A percentile compares a stretch with the other conserved stretches of the same genome.
Conservation (phyloP, 2,888 invertebrate genomes). For the Luperina testacea region DNA sequence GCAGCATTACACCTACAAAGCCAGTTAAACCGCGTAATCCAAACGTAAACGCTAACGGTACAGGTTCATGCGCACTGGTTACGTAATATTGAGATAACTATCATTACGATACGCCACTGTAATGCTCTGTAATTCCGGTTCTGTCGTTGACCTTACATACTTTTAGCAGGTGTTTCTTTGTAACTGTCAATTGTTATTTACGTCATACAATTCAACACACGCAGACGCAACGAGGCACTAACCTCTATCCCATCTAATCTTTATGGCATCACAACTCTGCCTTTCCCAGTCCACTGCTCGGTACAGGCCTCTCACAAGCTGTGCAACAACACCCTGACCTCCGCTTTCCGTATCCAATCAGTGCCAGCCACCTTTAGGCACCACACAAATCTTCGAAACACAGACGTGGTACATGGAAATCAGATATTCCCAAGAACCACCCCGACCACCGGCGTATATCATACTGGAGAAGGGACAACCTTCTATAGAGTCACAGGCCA, state of each 20-base stretch:
- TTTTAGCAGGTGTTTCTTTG: slow-evolving; percentile 14
- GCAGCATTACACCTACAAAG: neutral
- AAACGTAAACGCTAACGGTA: slow-evolving; percentile 31
- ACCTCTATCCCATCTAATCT: neutral
- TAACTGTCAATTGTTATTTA: slow-evolving; percentile 1
- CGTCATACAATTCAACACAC: slow-evolving; percentile 8
- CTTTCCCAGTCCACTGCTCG: neutral
- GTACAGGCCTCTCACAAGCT: neutral
- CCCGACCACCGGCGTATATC: neutral
- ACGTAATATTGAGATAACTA: slow-evolving; percentile 40
- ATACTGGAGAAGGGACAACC: neutral
- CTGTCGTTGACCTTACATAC: slow-evolving; percentile 21
- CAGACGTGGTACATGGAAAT: neutral
- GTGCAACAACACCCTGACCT: neutral
- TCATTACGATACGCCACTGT: slow-evolving; percentile 10
- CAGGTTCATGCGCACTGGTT: slow-evolving; percentile 34
- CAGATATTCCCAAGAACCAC: no score
- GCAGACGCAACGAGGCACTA: neutral
- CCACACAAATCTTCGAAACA: neutral
- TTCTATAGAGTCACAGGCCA: neutral
- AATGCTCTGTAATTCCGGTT: neutral
- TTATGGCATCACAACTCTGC: neutral
- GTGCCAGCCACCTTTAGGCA: no score
- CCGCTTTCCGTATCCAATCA: neutral
- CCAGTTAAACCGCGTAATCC: slow-evolving; percentile 33